Conservation (phyloP, 2,113 vertebrate genomes). For the Sylvicapra grimmia region DNA sequence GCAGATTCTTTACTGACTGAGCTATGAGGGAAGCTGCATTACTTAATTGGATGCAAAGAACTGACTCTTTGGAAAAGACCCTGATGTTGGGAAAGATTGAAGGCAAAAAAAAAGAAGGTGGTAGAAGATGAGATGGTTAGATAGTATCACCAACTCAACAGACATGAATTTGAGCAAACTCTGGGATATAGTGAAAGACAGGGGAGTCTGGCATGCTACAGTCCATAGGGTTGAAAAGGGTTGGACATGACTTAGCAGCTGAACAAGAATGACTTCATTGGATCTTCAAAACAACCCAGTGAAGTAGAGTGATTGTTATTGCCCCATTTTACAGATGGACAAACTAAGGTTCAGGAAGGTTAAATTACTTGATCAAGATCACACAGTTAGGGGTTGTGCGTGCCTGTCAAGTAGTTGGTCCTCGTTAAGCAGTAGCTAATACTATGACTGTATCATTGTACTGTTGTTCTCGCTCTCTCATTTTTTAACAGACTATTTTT, state of each 20-base stretch:
- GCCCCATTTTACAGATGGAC: background rate
- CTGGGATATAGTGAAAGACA: background rate
- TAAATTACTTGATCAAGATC: background rate
- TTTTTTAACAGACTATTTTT: background rate
- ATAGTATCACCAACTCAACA: background rate
- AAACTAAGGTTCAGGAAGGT: background rate
- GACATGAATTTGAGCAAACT: background rate
- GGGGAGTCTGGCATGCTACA: background rate
- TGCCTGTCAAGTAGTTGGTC: background rate
- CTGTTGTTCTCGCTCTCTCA: background rate
- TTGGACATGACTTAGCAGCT: background rate
- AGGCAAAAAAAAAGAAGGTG: background rate
- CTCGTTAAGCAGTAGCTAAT: background rate
- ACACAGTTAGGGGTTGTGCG: background rate
- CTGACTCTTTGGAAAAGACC: background rate
- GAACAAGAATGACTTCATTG: background rate
- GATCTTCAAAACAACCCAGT: background rate
- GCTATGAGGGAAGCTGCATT: background rate
- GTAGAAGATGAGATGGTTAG: background rate
- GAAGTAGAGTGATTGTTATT: too few relatives aligned
- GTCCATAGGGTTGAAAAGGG: fast-evolving
- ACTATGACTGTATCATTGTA: background rate
- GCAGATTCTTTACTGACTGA: background rate
- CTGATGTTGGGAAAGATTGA: background rate
- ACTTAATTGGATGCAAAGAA: background rate